Conservation (phyloP, 2,888 invertebrate species). For the Anoplius nigerrimus region DNA sequence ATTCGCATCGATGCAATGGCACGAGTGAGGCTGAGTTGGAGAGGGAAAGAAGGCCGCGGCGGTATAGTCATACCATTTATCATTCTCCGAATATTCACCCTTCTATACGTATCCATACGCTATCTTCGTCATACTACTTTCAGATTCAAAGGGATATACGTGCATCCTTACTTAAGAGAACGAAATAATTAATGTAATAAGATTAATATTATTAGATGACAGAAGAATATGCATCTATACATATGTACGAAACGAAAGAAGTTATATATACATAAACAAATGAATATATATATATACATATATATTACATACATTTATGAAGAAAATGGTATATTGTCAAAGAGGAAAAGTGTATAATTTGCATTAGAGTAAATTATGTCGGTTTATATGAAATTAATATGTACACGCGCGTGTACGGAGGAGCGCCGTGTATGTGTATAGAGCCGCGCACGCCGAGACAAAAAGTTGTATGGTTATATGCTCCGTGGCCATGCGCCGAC, state of each 20-base stretch:
- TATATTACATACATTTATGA: constrained; percentile 67
- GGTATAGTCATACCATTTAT: constrained; percentile 5
- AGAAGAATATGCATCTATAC: constrained; percentile 62
- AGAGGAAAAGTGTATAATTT: constrained; percentile 62
- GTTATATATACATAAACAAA: constrained; percentile 62
- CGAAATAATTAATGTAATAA: constrained; percentile 55
- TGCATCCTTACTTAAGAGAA: constrained; percentile 33
- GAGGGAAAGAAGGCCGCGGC: background rate
- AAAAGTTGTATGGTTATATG: constrained; percentile 44
- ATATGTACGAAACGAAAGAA: constrained; percentile 56
- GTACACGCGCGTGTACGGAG: constrained; percentile 52
- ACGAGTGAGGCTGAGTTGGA: constrained; percentile 7
- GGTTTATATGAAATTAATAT: constrained; percentile 58
- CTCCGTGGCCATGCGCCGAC: constrained; percentile 47
- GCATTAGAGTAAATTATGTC: constrained; percentile 62
- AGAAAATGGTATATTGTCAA: constrained; percentile 63
- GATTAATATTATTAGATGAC: constrained; percentile 53
- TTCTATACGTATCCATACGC: constrained; percentile 13
- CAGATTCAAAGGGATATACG: constrained; percentile 12
- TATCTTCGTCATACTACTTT: constrained; percentile 21
- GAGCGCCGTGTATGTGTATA: constrained; percentile 54
- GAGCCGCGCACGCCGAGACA: constrained; percentile 42
- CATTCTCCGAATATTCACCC: constrained; percentile 7
- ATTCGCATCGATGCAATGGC: background rate
- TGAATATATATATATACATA: constrained; percentile 57